Base-by-base conservation (phyloP, 2,888 invertebrate species). In the Watsonalla binaria region DNA sequence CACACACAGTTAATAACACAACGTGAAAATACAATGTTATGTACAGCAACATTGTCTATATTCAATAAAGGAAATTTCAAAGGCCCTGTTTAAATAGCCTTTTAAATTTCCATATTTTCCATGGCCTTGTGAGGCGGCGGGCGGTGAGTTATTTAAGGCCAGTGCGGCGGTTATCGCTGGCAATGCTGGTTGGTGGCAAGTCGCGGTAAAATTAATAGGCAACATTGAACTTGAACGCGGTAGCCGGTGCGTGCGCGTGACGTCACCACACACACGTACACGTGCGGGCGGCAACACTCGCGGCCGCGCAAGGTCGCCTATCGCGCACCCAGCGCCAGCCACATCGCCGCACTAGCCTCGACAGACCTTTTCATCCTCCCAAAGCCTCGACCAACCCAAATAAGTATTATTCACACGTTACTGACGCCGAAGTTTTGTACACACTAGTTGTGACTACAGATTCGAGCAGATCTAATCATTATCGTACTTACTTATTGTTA, bases 221-320 rank as follows among this genome's bases (percentile, higher is more conserved):
- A 89, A 68, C 90, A 89, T 88, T 90, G 90, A 90, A 90, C 89
- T 89, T 90, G 90, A 88, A 84, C 86, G 84, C 72, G 68, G 67
- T 63, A 63, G 68, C 66, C 68, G 68, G 74, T 79, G 81, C 80
- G 84, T 85, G 84, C 61, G 73, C 66, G 75, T 86, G 87, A 86
- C 87, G 87, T 87, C 82, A 86, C 62, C 55, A 62, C 65, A 60
- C 65, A 60, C 62, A 65, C 70, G 64, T 70, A 74, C 80, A 74
- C 77, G 79, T 74, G 80, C 52, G 67, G 54, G 66, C 64, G 61
- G 62, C 60, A 56, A 58, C 62, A 60, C 51, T 61, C 58, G 52
- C 58, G 59, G 76, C 73, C 75, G 73, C 65, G 63, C 66, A 57
- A 57, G 57, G 58, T 52, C 59, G 66, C 72, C 71, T 65, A 70